Evolutionary conservation across 2,797 vertebrate genomes (phyloP).

Genomic region (Rhinoraja longicauda): DNA sequence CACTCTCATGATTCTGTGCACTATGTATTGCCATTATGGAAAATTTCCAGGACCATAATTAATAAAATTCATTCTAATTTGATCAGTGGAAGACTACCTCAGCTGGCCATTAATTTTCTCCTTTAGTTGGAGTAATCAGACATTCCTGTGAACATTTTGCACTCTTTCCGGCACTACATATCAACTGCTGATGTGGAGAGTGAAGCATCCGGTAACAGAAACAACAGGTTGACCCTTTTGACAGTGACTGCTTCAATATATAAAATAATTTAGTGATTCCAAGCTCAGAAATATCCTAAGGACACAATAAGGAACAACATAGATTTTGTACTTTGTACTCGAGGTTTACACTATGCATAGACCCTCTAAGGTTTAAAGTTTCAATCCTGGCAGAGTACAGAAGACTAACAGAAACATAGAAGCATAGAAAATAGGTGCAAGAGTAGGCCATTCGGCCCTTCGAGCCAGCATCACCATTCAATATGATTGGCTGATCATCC

Average conservation of each 20-base stretch:
- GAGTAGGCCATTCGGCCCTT: too few relatives aligned
- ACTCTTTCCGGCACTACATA: background rate
- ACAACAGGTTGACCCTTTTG: background rate
- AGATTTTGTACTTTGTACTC: too few relatives aligned
- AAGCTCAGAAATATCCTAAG: background rate
- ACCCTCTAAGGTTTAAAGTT: background rate
- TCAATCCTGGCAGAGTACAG: background rate
- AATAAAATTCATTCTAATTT: background rate
- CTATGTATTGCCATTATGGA: too few relatives aligned
- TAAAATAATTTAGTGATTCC: background rate
- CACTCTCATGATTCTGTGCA: too few relatives aligned
- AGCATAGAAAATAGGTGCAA: too few relatives aligned
- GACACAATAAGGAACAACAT: background rate
- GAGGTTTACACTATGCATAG: background rate
- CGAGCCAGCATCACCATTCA: too few relatives aligned
- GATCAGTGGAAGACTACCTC: background rate
- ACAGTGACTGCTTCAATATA: background rate
- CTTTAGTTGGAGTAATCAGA: background rate
- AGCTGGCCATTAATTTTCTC: background rate
- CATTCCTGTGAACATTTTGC: background rate
- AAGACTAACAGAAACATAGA: background rate
- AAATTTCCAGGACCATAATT: background rate
- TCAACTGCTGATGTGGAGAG: background rate
- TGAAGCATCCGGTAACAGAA: background rate
- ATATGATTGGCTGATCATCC: too few relatives aligned